These are phyloP conservation scores for Altica lythri DNA, from an alignment of 2,888 invertebrate species.

Conservation along the genomic window DNA sequence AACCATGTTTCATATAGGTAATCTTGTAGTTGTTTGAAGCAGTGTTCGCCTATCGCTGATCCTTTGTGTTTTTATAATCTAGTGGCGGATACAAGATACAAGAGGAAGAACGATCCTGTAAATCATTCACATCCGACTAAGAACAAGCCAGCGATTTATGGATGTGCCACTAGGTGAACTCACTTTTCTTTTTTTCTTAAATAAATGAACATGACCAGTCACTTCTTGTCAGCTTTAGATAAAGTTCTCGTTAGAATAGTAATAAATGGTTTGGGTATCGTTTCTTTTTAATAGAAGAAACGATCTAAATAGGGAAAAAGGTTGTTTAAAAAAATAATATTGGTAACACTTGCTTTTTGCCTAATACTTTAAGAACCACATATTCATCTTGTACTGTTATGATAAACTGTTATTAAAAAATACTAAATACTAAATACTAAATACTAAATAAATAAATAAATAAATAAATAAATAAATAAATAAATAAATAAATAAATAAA, in stretches of 20 bases:
- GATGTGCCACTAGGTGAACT: constrained; percentile 38
- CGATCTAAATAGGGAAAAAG: too few species aligned
- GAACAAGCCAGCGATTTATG: constrained; percentile 49
- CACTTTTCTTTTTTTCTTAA: constrained; percentile 26
- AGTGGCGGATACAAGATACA: constrained; percentile 47
- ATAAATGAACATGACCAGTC: constrained; percentile 15
- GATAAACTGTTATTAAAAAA: too few species aligned
- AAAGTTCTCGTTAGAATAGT: constrained; percentile 1
- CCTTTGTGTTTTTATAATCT: constrained; percentile 35
- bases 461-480: too few species aligned
- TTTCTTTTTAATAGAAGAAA: too few species aligned
- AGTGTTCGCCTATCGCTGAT: constrained; percentile 10
- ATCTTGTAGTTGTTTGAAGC: constrained; percentile 2
- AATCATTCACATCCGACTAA: constrained; percentile 52
- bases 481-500: too few species aligned
- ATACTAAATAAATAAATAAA: too few species aligned
- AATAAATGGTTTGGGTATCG: constrained; percentile 4
- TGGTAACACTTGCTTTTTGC: too few species aligned
- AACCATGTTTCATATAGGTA: constrained; percentile 4
- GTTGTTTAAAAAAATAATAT: too few species aligned
- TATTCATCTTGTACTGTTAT: too few species aligned
- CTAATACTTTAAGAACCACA: too few species aligned
- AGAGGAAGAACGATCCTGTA: constrained; percentile 42
- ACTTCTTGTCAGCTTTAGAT: background rate
- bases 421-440: too few species aligned